Conservation (phyloP, 2,888 invertebrate genomes). For the Tachina lurida region DNA sequence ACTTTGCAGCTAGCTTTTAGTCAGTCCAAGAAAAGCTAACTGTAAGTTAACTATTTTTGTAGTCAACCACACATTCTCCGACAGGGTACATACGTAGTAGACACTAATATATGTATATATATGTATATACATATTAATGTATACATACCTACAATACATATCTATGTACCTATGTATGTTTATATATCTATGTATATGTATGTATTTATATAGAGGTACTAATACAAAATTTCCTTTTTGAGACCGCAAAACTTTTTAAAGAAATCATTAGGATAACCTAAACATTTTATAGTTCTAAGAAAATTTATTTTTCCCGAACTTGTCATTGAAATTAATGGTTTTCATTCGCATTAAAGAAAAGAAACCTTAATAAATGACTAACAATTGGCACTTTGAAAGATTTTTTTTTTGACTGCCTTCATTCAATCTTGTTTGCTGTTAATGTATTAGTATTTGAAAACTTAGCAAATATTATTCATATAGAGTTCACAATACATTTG, state of each 20-base stretch:
- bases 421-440: no score
- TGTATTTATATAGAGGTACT: neutral
- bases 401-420: neutral
- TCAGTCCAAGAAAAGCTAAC: no score
- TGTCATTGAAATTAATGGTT: constrained; percentile 28
- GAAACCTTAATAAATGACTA: neutral
- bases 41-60: no score
- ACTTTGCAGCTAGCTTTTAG: no score
- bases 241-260: constrained; percentile 33
- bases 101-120: neutral
- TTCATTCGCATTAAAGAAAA: constrained; percentile 3
- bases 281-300: constrained; percentile 19
- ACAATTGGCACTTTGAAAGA: neutral
- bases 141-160: no score
- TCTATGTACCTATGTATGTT: neutral
- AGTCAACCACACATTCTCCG: no score
- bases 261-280: constrained; percentile 29
- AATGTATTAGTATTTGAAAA: no score
- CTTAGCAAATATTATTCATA: no score
- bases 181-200: neutral
- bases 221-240: constrained; percentile 18
- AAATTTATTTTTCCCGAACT: neutral
- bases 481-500: no score
- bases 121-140: neutral
- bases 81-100: neutral